phyloP scores from a whole-genome alignment of 2,113 vertebrate species.

The Tiliqua scincoides region DNA sequence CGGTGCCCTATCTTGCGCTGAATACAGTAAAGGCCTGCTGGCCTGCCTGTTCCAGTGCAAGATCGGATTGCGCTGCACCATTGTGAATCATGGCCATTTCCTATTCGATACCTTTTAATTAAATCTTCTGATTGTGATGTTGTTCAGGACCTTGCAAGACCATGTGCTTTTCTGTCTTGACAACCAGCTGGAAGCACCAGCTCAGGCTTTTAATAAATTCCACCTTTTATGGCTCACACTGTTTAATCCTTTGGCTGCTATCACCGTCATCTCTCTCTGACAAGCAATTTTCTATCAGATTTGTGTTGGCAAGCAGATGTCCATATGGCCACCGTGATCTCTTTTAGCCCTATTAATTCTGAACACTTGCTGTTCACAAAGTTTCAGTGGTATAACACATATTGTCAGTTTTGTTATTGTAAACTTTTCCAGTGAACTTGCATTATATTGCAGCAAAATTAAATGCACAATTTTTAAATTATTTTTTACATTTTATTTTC shows the following conservation, averaged over 20 bases:
- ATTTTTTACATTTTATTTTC: not conserved
- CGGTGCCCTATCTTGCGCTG: too few species aligned
- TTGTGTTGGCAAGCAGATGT: slow-evolving; percentile 1
- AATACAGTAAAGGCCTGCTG: too few species aligned
- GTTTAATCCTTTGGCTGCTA: slow-evolving; percentile 11
- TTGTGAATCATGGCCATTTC: not conserved
- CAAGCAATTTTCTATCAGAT: slow-evolving; percentile 16
- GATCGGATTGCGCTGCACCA: too few species aligned
- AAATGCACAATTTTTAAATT: not conserved
- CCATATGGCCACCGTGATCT: not conserved
- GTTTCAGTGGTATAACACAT: not conserved
- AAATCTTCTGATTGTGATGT: not conserved
- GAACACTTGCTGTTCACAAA: not conserved
- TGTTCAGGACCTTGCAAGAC: not conserved
- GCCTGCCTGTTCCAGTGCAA: too few species aligned
- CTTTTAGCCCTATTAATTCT: not conserved
- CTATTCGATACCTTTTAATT: not conserved
- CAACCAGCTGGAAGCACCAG: not conserved
- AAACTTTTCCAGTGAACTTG: not conserved
- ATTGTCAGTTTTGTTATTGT: not conserved
- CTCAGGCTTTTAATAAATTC: slow-evolving; percentile 9
- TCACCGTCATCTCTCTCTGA: slow-evolving; percentile 11
- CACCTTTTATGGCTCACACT: not conserved
- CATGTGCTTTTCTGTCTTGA: not conserved
- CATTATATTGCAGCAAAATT: not conserved